Conservation (phyloP, 2,113 vertebrate species). For the Elachura formosa region DNA sequence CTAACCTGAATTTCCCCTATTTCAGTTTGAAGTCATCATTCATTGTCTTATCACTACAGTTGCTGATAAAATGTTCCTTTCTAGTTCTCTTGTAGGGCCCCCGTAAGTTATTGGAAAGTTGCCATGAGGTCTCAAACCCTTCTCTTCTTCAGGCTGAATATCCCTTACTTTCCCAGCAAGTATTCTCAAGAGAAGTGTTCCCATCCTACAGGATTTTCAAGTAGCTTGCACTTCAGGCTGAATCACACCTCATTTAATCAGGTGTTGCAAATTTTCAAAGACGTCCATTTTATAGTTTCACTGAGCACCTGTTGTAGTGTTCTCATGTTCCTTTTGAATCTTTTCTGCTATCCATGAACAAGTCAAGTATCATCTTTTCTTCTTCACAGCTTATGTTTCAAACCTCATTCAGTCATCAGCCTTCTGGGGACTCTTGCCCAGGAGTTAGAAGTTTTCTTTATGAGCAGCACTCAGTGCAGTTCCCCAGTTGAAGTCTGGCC, state of each 20-base stretch:
- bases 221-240: background rate
- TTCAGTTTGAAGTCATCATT: background rate
- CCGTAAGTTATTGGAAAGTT: background rate
- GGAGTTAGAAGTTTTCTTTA: background rate
- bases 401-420: background rate
- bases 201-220: background rate
- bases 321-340: background rate
- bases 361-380: background rate
- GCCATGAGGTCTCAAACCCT: no score
- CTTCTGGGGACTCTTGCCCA: background rate
- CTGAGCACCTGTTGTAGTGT: background rate
- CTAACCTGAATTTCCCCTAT: background rate
- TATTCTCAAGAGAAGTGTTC: background rate
- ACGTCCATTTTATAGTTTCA: background rate
- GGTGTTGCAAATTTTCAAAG: background rate
- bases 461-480: background rate
- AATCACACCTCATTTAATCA: background rate
- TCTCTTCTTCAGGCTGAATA: background rate
- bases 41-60: background rate
- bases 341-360: background rate
- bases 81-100: background rate
- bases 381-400: background rate
- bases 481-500: background rate
- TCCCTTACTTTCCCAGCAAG: background rate
- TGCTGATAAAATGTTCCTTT: background rate